Base-by-base conservation (phyloP, 1,140 invertebrate genomes). In the Aethina tumida region DNA sequence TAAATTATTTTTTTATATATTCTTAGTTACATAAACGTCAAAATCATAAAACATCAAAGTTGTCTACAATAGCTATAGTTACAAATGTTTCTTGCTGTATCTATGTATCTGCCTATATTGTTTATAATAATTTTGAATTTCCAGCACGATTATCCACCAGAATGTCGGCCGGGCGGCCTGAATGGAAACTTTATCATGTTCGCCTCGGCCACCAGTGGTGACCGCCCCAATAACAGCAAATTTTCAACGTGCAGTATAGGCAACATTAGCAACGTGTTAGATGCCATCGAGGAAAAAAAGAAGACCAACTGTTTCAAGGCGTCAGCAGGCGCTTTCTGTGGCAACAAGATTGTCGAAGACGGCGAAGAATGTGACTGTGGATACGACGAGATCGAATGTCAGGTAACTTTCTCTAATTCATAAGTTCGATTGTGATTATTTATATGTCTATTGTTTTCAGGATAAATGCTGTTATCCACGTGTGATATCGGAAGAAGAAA, bases 331-430 rank as follows among this genome's bases (percentile, higher is more conserved):
- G 89, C 95, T 15, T 99, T 98, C 73, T 99, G 96, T 68, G 96
- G 96, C 9, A 99, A 99, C 63, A 95, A 96, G 67, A 97, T 99
- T 55, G 91, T 96, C 0, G 96, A 99, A 64, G 82, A 81, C 18
- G 92, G 88, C 8, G 96, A 99, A 64, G 87, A 99, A 65, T 99
- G 96, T 59, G 96, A 99, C 64, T 99, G 96, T 62, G 96, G 96
- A 14, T 99, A 95, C 60, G 87, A 94, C 55, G 79, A 87, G 38
- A 74, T 77, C 13, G 95, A 99, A 58, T 98, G 95, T 65, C 75
- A 35, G 8, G n/a, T n/a, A n/a, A n/a, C n/a, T n/a, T n/a, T n/a
- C n/a, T n/a, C n/a, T n/a, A n/a, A n/a, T n/a, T n/a, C n/a, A n/a
- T n/a, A n/a, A n/a, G n/a, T n/a, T n/a, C n/a, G n/a, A n/a, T n/a